Base-by-base conservation (phyloP, 2,113 vertebrate species). In the Calonectris borealis region DNA sequence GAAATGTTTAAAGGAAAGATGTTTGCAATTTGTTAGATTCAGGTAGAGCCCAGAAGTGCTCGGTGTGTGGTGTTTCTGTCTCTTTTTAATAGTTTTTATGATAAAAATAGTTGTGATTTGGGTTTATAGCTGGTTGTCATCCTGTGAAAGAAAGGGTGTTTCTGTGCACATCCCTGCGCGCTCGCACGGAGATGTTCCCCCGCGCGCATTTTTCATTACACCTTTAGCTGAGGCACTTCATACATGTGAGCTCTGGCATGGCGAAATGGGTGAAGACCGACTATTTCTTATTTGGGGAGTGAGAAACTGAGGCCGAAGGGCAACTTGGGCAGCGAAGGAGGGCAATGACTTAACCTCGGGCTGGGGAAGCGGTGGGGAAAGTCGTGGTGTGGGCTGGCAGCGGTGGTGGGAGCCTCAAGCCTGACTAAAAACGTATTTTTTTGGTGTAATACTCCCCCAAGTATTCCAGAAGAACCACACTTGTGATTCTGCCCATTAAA, bases 401-500 rank as follows among this genome's bases (percentile, higher is more conserved):
- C 15, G 10, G n/a, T 52, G 52, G 26, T 72, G 54, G 49, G 55
- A 95, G 51, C 62, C 58, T 90, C 84, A 73, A 54, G 27, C 52
- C 62, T 83, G 83, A 80, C 76, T 83, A 94, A 96, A 92, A 60
- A 65, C 86, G 27, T 36, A 36, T 60, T 62, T 89, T 92, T 90
- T 69, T 34, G 24, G 71, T 83, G 76, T 83, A 78, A 79, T 83
- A 76, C 38, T 93, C 32, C 2, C 38, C 46, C 32, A 51, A 73
- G 61, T 94, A 27, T 36, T 91, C 38, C 64, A 81, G 70, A 80
- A 88, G 62, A 82, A 62, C 52, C 15, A 10, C 78, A 69, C 86
- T 91, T 93, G 36, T 92, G 77, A 55, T 90, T 86, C 81, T 88
- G 48, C 88, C 83, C 40, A 51, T 94, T 77, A 88, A 84, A 93